Conservation (phyloP, 2,113 vertebrate genomes). For the Oryctolagus cuniculus region DNA sequence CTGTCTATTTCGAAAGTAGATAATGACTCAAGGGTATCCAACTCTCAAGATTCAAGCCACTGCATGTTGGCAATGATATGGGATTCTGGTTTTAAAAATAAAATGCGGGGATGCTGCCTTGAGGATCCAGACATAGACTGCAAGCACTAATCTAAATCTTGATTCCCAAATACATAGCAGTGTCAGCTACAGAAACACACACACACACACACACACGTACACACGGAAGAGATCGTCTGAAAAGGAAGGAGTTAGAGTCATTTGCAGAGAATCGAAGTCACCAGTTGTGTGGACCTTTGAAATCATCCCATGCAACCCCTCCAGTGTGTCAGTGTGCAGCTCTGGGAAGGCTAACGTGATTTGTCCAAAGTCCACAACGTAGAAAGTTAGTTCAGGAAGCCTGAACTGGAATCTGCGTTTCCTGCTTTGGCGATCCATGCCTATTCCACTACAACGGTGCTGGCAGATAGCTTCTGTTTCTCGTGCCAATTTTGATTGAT, state of each 20-base stretch:
- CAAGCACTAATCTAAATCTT: conserved; percentile 57
- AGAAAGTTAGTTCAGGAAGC: conserved; percentile 54
- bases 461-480: conserved; percentile 71
- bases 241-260: conserved; percentile 66
- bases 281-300: background rate
- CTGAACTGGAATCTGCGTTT: conserved; percentile 57
- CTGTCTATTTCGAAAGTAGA: conserved; percentile 84
- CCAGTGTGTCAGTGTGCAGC: background rate
- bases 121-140: conserved; percentile 85
- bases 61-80: conserved; percentile 82
- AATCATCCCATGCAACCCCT: background rate
- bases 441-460: conserved; percentile 21
- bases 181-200: conserved; percentile 62
- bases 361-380: conserved; percentile 48
- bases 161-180: conserved; percentile 51
- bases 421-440: conserved; percentile 48
- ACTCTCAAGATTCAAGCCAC: conserved; percentile 83
- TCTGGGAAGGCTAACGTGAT: conserved; percentile 26
- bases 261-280: background rate
- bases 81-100: conserved; percentile 88
- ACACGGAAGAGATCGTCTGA: conserved; percentile 57
- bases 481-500: conserved; percentile 80
- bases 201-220: background rate
- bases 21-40: conserved; percentile 86
- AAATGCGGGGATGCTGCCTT: conserved; percentile 84